Conservation (phyloP, 2,797 vertebrate genomes). For the Xenopus petersii region DNA sequence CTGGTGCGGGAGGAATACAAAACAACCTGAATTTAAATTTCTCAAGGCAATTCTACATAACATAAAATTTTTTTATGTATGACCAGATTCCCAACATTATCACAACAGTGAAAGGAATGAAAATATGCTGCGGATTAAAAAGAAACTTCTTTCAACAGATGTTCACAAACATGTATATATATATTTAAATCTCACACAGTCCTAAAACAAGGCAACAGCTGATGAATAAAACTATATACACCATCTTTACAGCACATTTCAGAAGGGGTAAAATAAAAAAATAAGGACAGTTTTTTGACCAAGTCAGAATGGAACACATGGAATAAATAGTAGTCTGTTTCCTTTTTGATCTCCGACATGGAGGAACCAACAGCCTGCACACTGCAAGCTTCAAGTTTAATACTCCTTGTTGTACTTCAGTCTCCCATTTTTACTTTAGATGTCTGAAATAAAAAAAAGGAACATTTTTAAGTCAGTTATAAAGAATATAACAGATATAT, state of each 20-base stretch:
- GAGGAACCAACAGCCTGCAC: constrained; percentile 53
- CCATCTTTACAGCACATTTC: constrained; percentile 54
- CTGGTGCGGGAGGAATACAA: too few relatives aligned
- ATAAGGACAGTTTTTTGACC: constrained; percentile 25
- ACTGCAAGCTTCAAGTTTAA: not conserved
- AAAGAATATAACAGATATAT: too few relatives aligned
- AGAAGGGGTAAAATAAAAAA: constrained; percentile 64
- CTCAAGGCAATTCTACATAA: not conserved
- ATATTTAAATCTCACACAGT: constrained; percentile 9
- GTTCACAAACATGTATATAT: constrained; percentile 16
- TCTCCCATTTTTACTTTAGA: constrained; percentile 99
- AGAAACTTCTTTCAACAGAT: not conserved
- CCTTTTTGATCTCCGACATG: constrained; percentile 63
- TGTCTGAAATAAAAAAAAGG: constrained; percentile 73
- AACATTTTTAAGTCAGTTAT: not conserved
- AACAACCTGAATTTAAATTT: too few relatives aligned
- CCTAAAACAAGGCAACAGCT: constrained; percentile 19
- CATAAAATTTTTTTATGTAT: constrained; percentile 11
- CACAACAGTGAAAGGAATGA: not conserved
- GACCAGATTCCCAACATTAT: constrained; percentile 17
- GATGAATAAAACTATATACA: constrained; percentile 40
- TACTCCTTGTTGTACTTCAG: constrained; percentile 58
- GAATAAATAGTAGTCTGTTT: constrained; percentile 93
- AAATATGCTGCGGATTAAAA: not conserved
- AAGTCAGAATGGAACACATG: constrained; percentile 72